Conservation (phyloP, 2,888 invertebrate genomes). For the Hyposoter didymator region DNA sequence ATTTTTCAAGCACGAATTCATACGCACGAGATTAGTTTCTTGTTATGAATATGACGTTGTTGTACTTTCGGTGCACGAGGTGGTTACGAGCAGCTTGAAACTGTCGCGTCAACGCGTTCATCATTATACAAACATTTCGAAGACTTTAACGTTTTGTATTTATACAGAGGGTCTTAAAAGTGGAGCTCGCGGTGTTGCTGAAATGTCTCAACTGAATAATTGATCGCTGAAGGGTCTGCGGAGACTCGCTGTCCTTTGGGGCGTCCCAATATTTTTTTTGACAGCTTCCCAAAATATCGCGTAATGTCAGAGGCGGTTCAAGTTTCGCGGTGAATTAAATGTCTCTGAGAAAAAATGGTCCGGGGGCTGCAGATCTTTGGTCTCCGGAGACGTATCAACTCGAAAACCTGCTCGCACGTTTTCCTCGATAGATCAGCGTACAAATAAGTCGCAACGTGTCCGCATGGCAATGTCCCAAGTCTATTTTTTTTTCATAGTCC, state of each 20-base stretch:
- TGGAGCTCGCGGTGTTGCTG: not conserved
- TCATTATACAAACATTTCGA: not conserved
- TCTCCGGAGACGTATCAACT: slow-evolving; percentile 78
- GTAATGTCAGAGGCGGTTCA: not conserved
- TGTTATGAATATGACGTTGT: slow-evolving; percentile 1
- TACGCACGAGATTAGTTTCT: not conserved
- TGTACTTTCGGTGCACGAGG: not conserved
- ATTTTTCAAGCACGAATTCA: slow-evolving; percentile 1
- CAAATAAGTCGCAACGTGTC: slow-evolving; percentile 52
- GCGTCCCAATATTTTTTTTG: not conserved
- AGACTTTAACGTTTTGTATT: not conserved
- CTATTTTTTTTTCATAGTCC: not conserved
- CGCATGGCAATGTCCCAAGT: slow-evolving; percentile 16
- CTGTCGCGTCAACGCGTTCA: not conserved
- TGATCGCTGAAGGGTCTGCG: not conserved
- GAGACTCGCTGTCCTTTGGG: not conserved
- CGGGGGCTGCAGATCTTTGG: slow-evolving; percentile 57
- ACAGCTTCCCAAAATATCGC: not conserved
- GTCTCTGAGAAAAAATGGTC: not conserved
- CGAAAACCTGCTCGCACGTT: slow-evolving; percentile 61
- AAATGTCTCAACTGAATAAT: not conserved
- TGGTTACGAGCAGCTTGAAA: slow-evolving; percentile 19
- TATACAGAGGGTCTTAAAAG: not conserved
- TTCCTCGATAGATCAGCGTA: slow-evolving; percentile 45
- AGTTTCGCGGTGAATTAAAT: slow-evolving; percentile 34